phyloP scores from a whole-genome alignment of 2,888 invertebrate species.

The Acronicta alni region DNA sequence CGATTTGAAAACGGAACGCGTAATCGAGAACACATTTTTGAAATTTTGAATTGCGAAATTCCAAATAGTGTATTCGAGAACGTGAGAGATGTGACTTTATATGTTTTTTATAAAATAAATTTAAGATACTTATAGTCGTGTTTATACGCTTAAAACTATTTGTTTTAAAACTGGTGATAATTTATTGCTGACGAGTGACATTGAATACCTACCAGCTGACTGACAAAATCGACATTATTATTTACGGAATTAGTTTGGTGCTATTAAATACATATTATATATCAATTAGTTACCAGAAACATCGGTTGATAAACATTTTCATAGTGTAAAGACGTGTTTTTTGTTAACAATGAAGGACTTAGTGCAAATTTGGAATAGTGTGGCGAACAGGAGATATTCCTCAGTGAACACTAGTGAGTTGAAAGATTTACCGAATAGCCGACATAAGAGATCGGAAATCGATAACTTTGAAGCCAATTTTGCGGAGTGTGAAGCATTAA shows the following conservation, averaged over 20 bases:
- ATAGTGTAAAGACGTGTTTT: conserved; percentile 46
- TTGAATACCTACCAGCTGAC: conserved; percentile 35
- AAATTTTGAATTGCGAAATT: conserved; percentile 13
- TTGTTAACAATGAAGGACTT: conserved; percentile 90
- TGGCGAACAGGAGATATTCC: conserved; percentile 88
- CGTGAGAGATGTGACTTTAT: conserved; percentile 36
- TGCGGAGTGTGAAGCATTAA: conserved; percentile 79
- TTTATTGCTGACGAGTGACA: conserved; percentile 29
- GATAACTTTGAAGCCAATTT: conserved; percentile 76
- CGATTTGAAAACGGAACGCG: conserved; percentile 32
- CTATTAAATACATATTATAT: conserved; percentile 60
- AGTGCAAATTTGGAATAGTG: conserved; percentile 88
- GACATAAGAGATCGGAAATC: conserved; percentile 72
- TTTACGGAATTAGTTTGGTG: conserved; percentile 46
- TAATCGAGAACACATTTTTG: conserved; percentile 10
- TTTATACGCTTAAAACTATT: neutral
- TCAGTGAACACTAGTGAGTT: conserved; percentile 83
- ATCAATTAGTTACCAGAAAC: conserved; percentile 50
- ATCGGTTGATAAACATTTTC: conserved; percentile 26
- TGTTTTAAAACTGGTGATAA: conserved; percentile 1
- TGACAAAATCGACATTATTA: conserved; percentile 23
- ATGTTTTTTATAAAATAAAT: conserved; percentile 2
- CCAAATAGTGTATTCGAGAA: conserved; percentile 4
- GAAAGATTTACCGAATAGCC: conserved; percentile 73
- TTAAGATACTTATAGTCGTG: neutral